Conservation (phyloP, 2,888 invertebrate genomes). For the Drosophila tripunctata region DNA sequence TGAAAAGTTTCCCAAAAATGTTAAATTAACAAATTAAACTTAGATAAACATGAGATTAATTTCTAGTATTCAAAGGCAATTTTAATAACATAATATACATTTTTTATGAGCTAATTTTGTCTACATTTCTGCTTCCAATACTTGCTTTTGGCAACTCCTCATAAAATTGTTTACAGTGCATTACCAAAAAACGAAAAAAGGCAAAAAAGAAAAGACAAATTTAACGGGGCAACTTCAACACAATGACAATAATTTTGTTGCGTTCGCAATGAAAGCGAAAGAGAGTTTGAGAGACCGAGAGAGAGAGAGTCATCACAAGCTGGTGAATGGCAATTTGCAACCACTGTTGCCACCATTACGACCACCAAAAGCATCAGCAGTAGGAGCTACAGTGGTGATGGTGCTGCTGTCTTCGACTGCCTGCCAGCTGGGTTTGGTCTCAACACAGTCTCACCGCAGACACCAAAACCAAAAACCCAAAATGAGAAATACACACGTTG, state of each 20-base stretch:
- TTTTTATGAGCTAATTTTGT: too few relatives aligned
- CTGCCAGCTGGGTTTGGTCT: conserved; percentile 43
- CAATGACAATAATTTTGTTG: conserved; percentile 55
- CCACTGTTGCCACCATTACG: conserved; percentile 59
- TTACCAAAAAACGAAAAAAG: not conserved
- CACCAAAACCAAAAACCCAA: conserved; percentile 50
- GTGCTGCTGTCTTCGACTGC: conserved; percentile 22
- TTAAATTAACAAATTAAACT: too few relatives aligned
- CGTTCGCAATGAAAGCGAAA: conserved; percentile 3
- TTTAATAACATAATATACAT: too few relatives aligned
- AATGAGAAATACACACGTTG: conserved; percentile 43
- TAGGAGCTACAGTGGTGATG: conserved; percentile 22
- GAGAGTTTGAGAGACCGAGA: not conserved
- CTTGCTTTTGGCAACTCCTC: not conserved
- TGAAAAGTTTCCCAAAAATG: too few relatives aligned
- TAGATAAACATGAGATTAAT: too few relatives aligned
- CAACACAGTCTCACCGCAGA: conserved; percentile 47
- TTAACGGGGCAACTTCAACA: conserved; percentile 41
- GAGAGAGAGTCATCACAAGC: conserved; percentile 44
- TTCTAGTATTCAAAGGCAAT: too few relatives aligned
- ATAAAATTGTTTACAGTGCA: conserved; percentile 43
- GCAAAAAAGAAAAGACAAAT: conserved; percentile 24
- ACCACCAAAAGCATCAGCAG: conserved; percentile 30
- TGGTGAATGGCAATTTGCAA: conserved; percentile 67
- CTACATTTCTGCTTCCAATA: too few relatives aligned